Percentiles rank a stretch among this genome's conserved stretches.
Conservation (phyloP, 2,797 vertebrate species). For the Etheostoma nigrum region DNA sequence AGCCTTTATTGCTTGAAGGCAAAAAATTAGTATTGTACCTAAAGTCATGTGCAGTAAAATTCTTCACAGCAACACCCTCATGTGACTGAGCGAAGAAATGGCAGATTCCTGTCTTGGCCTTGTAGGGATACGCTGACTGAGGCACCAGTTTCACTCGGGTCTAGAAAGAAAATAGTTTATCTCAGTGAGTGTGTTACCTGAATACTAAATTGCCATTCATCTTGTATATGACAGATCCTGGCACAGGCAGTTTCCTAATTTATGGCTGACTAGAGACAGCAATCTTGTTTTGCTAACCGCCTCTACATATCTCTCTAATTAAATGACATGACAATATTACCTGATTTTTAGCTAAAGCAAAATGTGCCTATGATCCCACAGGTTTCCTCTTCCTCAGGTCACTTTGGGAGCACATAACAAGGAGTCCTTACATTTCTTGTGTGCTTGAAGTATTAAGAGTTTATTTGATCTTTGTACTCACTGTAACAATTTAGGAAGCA, state of each 20-base stretch:
- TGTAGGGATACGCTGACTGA: slow-evolving; percentile 89
- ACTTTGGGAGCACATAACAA: not conserved
- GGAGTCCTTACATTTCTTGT: not conserved
- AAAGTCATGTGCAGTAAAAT: slow-evolving; percentile 87
- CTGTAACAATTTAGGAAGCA: not conserved
- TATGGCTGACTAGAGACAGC: slow-evolving; percentile 7
- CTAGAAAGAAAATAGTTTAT: slow-evolving; percentile 68
- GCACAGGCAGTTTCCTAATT: slow-evolving; percentile 6
- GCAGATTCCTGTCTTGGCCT: slow-evolving; percentile 87
- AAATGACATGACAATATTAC: slow-evolving; percentile 10
- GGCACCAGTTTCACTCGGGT: slow-evolving; percentile 88
- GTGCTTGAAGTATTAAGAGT: not conserved
- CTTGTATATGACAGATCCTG: slow-evolving; percentile 16
- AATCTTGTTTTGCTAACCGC: slow-evolving; percentile 13
- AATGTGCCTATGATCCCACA: not conserved
- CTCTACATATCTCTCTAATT: slow-evolving; percentile 13
- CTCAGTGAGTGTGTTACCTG: slow-evolving; percentile 21
- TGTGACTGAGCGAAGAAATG: slow-evolving; percentile 85
- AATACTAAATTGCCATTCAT: slow-evolving; percentile 32
- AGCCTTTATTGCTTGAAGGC: slow-evolving; percentile 15
- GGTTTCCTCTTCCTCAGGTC: not conserved
- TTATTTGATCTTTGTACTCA: not conserved
- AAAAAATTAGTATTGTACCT: slow-evolving; percentile 80
- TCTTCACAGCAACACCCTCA: slow-evolving; percentile 85
- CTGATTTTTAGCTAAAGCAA: not conserved